Conservation (phyloP, 2,113 vertebrate species). For the Capricornis sumatraensis region DNA sequence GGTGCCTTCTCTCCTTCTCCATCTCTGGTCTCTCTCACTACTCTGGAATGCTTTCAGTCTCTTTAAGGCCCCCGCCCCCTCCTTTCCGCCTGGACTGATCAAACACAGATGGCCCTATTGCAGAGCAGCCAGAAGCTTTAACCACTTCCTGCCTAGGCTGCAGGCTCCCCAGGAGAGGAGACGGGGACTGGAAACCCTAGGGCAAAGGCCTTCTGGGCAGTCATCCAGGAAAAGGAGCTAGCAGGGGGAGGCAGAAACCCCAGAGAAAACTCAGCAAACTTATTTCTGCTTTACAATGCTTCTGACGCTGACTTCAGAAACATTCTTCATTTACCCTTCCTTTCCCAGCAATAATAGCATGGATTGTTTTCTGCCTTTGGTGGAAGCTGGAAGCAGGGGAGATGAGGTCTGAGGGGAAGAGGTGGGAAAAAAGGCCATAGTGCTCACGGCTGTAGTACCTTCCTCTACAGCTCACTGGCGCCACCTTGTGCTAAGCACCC, state of each 20-base stretch:
- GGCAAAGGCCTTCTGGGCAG: neutral
- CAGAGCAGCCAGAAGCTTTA: slow-evolving; percentile 70
- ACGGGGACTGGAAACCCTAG: neutral
- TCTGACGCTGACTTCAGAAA: neutral
- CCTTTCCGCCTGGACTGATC: slow-evolving; percentile 69
- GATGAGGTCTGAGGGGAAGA: neutral
- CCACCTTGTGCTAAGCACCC: slow-evolving; percentile 55
- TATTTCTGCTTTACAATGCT: neutral
- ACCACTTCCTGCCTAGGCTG: slow-evolving; percentile 64
- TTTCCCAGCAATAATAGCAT: neutral
- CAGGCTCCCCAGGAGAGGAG: neutral
- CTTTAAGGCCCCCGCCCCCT: slow-evolving; percentile 49
- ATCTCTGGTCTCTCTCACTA: slow-evolving; percentile 77
- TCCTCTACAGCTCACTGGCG: slow-evolving; percentile 50
- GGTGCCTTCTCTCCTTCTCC: slow-evolving; percentile 51
- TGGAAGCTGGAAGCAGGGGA: slow-evolving; percentile 2
- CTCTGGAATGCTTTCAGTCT: slow-evolving; percentile 83
- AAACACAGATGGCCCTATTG: slow-evolving; percentile 82
- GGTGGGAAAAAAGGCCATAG: neutral
- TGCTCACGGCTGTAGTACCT: neutral
- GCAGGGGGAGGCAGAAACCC: neutral
- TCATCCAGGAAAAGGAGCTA: neutral
- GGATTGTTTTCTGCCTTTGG: neutral
- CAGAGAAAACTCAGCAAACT: neutral
- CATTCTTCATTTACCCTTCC: neutral